Base-by-base conservation (phyloP, 2,797 vertebrate species). In the Brachymystax lenok region DNA sequence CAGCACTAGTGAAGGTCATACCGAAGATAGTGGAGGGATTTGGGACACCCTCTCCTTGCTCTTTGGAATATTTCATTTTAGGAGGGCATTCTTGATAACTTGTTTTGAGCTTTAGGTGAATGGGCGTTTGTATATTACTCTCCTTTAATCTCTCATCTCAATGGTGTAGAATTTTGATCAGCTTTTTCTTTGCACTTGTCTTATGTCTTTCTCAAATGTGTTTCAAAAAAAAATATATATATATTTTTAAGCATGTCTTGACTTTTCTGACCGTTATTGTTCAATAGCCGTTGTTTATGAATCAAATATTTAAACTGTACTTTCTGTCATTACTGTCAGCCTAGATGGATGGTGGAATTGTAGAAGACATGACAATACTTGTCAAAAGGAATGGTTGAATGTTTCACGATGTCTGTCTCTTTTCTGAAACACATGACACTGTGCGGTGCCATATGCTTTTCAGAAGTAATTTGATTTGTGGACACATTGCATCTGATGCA, bases 1-100 rank as follows among this genome's bases (percentile, higher is more conserved):
- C 71, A 54, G 51, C 27, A 3, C 5, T 30, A 19, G 52, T 3
- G 50, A 54, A 72, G 52, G 71, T 14, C 52, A 19, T 3, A 10
- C 17, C 4, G 27, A 52, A 27, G 24, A 71, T 28, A 54, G 50
- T 5, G 12, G 50, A 27, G 46, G 7, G 24, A 52, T 33, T 52
- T 54, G 51, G 28, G 24, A 14, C n/a, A 27, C 2, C 12, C 16
- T 52, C 21, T 1, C 5, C 46, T n/a, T 51, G 19, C 40, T 69
- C 14, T 63, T 14, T 78, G 61, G 63, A 73, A 69, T 78, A 17
- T 74, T 13, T 33, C 5, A 1, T 14, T 21, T 46, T 56, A 27
- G 28, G 52, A 33, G 30, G 14, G 27, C 28, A 19, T 67, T 67
- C 21, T 6, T 67, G 28, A 19, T 67, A 19, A 10, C 3, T 63